Conservation (phyloP, 2,888 invertebrate species). For the Nomada fabriciana region DNA sequence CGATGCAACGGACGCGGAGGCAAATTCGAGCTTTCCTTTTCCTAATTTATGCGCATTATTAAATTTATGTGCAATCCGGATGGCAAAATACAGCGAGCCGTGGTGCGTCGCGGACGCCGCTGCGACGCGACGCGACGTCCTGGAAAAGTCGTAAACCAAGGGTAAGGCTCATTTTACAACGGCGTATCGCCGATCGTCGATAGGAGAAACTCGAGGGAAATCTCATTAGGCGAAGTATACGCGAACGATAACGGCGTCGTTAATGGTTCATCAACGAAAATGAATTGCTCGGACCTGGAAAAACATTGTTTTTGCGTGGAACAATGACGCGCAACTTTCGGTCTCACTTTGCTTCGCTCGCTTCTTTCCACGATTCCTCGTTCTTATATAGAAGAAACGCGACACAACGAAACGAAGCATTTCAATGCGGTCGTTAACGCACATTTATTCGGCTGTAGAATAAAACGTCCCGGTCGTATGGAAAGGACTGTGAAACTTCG, state of each 20-base stretch:
- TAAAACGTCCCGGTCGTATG: constrained; percentile 2
- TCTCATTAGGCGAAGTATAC: constrained; percentile 71
- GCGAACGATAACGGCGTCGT: constrained; percentile 72
- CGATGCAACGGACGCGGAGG: neutral
- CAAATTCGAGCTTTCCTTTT: neutral
- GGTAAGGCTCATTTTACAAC: constrained; percentile 56
- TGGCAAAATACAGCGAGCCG: constrained; percentile 53
- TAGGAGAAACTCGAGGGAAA: constrained; percentile 70
- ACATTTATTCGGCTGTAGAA: neutral
- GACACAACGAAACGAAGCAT: neutral
- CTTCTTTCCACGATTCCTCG: neutral
- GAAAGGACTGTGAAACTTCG: constrained; percentile 23
- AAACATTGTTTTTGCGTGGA: constrained; percentile 44
- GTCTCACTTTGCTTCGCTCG: neutral
- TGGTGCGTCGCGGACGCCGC: constrained; percentile 22
- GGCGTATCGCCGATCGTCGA: constrained; percentile 54
- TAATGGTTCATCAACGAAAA: constrained; percentile 74
- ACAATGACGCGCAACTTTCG: constrained; percentile 59
- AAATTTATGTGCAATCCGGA: constrained; percentile 60
- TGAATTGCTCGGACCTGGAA: constrained; percentile 68
- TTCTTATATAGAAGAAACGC: too few species aligned
- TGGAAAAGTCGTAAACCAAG: constrained; percentile 67
- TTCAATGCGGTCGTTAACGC: neutral
- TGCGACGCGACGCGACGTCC: constrained; percentile 30
- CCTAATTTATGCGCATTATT: constrained; percentile 47